Conservation (phyloP, 2,888 invertebrate genomes). For the Vanessa cardui region DNA sequence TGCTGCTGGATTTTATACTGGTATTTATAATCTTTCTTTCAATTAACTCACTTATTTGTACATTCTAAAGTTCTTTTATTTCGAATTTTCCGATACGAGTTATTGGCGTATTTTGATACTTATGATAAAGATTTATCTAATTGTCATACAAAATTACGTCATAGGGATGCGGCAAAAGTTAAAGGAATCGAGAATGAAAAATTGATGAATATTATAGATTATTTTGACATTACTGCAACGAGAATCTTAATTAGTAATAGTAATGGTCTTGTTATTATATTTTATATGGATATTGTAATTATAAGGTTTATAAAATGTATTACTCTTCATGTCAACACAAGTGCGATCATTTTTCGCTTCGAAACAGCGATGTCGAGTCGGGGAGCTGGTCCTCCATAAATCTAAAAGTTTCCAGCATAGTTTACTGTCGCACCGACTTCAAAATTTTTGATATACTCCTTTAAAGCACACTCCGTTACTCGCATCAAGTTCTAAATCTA, state of each 20-base stretch:
- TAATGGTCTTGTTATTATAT: background rate
- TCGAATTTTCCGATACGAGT: background rate
- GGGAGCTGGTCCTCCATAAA: conserved; percentile 37
- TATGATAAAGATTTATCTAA: too few relatives aligned
- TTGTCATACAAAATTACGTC: background rate
- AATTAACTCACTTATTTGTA: background rate
- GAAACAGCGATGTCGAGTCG: conserved; percentile 14
- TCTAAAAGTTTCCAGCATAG: conserved; percentile 42
- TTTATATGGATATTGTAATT: background rate
- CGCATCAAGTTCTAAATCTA: conserved; percentile 35
- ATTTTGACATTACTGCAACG: background rate
- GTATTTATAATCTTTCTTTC: conserved; percentile 58
- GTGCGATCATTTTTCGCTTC: conserved; percentile 31
- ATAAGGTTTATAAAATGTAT: conserved; percentile 1
- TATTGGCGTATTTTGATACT: background rate
- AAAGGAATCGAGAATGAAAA: too few relatives aligned
- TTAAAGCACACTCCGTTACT: conserved; percentile 18
- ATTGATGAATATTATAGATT: too few relatives aligned
- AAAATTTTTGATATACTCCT: conserved; percentile 39
- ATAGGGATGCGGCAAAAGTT: background rate
- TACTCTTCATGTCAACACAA: background rate
- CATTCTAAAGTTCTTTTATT: background rate
- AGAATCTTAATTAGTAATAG: background rate
- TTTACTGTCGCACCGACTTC: conserved; percentile 39
- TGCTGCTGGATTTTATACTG: conserved; percentile 88